Evolutionary conservation across 2,113 vertebrate genomes (phyloP), one percentile per base, ranked within the genome.

Genomic region (Octodon degus): DNA sequence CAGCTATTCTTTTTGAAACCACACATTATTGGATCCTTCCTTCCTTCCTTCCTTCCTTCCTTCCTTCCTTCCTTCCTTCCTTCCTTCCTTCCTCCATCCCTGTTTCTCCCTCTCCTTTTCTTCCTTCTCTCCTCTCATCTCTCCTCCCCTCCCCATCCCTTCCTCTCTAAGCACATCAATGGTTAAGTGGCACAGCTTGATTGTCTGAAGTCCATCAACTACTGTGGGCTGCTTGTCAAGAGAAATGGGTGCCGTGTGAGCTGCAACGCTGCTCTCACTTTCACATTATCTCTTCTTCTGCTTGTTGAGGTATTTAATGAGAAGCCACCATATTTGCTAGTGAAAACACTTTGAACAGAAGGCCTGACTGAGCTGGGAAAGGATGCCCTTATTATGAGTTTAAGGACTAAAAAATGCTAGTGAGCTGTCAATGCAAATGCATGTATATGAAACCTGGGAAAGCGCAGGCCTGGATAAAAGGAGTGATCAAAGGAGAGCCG

Each of bases 261-360:
- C 96, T 95, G 97, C 96, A 98, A 97, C 1, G 88, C 95, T 96
- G 95, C 89, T 98, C 97, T 97, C 50, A 96, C 97, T 98, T 98
- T 97, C 97, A 94, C 40, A 32, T 97, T 95, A 96, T 96, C 74
- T 84, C 90, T 97, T 98, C 97, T 96, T 74, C 95, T 97, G 96
- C 97, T 98, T 85, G 83, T 96, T 96, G 93, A 92, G 93, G 97
- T 97, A 98, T 97, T 98, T 98, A 98, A 98, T 98, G 98, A 98
- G 97, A 92, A 97, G 85, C 90, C 17, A 37, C 94, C 0, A 9
- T 97, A 72, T 92, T 98, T 98, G 98, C 96, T 93, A 97, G 96
- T 95, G 97, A 97, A 98, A 98, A 90, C 95, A 89, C 92, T 98
- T 96, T 94, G 94, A 98, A 98, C 96, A 94, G 92, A 96, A 98